Evolutionary conservation across 2,888 invertebrate species (phyloP), one percentile per base, ranked within the genome.

Genomic region (Pharmacophagus antenor): DNA sequence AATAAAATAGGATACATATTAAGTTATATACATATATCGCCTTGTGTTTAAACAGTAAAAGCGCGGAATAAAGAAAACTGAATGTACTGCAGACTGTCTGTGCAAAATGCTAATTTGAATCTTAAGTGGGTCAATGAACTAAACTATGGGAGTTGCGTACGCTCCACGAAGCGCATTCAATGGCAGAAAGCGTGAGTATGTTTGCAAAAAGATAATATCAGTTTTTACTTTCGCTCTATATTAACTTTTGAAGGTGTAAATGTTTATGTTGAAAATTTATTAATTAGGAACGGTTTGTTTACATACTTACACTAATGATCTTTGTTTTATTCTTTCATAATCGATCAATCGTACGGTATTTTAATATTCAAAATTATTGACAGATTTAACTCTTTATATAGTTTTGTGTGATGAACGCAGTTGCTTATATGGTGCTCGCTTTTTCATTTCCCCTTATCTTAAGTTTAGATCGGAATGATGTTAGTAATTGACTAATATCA

Each of bases 141-240:
- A 54, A 59, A 61, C 58, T 62, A 63, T 66, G 67, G 67, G 65
- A 65, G 67, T 65, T 63, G 63, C 47, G 61, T 65, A 61, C 63
- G 66, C 61, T 51, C 55, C 63, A 72, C 73, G 77, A 74, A 79
- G 68, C 72, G 69, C 71, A 74, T 68, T 74, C 68, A 76, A 76
- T 70, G 51, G 69, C 72, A 68, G 78, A 80, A 80, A 80, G 77
- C 78, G 79, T 79, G 80, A 74, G 79, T 79, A 80, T 73, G 49
- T 70, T 65, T 59, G 54, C 66, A 66, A 37, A n/a, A 2, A 49
- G 49, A 49, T 41, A 49, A 41, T 3, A 23, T 49, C 10, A 6
- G 49, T 37, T 56, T 49, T 56, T 49, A 49, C 56, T 56, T 49
- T 49, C 25, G 12, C 41, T n/a, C 31, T 21, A 22, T 27, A 41